Conservation (phyloP, 2,888 invertebrate species). For the Leptinotarsa haldemani region DNA sequence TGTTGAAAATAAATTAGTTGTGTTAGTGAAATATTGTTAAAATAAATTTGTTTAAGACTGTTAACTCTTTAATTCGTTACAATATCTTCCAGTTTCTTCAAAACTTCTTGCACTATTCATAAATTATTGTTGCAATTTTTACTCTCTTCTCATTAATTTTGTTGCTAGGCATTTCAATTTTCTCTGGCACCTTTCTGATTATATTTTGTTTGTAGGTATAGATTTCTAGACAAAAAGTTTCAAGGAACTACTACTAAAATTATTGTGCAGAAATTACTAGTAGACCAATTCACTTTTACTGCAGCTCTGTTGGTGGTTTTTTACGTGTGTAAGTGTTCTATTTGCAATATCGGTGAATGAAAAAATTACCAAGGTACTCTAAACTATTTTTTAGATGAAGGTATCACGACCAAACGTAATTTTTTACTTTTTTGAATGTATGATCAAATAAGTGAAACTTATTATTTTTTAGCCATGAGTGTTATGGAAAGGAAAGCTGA, state of each 20-base stretch:
- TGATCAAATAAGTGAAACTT: not conserved
- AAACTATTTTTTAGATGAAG: not conserved
- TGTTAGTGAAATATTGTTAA: too few species aligned
- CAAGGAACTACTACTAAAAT: slow-evolving; percentile 74
- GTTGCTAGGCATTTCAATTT: not conserved
- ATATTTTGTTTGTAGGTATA: slow-evolving; percentile 74
- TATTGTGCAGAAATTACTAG: slow-evolving; percentile 76
- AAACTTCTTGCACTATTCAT: too few species aligned
- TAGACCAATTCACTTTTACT: slow-evolving; percentile 83
- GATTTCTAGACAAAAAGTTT: slow-evolving; percentile 78
- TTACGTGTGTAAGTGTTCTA: slow-evolving; percentile 72
- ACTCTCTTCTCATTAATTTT: not conserved
- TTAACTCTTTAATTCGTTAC: too few species aligned
- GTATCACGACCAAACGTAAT: not conserved
- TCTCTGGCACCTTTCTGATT: not conserved
- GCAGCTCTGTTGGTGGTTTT: slow-evolving; percentile 78
- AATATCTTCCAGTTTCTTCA: too few species aligned
- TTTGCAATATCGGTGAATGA: not conserved
- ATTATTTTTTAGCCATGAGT: slow-evolving; percentile 74
- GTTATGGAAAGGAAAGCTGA: slow-evolving; percentile 78
- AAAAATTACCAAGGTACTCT: too few species aligned
- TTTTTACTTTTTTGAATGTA: not conserved
- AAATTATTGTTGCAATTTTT: too few species aligned
- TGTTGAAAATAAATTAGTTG: too few species aligned
- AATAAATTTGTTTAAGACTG: too few species aligned